Percentiles rank a stretch among this genome's conserved stretches.
These are phyloP conservation scores for Drosophila koepferae DNA, from an alignment of 2,888 invertebrate species.

Conservation along the genomic window DNA sequence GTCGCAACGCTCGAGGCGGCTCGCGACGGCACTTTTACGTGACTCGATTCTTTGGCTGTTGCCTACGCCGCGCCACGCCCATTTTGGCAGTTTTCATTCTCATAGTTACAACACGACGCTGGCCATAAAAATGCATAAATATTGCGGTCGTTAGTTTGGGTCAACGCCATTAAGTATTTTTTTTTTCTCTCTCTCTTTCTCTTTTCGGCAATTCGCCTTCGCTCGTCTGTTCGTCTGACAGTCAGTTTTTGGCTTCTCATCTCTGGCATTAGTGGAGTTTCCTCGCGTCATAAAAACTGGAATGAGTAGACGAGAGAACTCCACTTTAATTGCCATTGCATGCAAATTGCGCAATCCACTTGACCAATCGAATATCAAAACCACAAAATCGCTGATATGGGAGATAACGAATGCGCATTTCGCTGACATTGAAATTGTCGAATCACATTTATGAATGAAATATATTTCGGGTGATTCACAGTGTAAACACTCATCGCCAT, in stretches of 20 bases:
- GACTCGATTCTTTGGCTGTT: slow-evolving; percentile 9
- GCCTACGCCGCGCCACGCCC: slow-evolving; percentile 18
- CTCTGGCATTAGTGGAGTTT: slow-evolving; percentile 52
- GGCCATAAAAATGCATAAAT: slow-evolving; percentile 54
- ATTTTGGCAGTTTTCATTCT: slow-evolving; percentile 24
- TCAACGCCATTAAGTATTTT: slow-evolving; percentile 37
- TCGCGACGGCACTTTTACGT: slow-evolving; percentile 3
- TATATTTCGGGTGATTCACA: slow-evolving; percentile 29
- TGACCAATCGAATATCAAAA: background rate
- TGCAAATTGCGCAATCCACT: slow-evolving; percentile 47
- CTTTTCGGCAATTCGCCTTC: slow-evolving; percentile 28
- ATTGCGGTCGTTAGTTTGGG: slow-evolving; percentile 55
- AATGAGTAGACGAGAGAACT: background rate
- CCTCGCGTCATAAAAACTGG: background rate
- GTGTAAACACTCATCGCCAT: slow-evolving; percentile 24
- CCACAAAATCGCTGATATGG: slow-evolving; percentile 9
- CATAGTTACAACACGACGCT: slow-evolving; percentile 27
- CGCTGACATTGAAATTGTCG: slow-evolving; percentile 36
- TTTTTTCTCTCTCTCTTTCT: background rate
- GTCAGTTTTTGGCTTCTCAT: slow-evolving; percentile 5
- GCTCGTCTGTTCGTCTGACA: slow-evolving; percentile 4
- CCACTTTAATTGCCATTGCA: slow-evolving; percentile 50
- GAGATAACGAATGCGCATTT: slow-evolving; percentile 11
- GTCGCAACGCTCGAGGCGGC: background rate
- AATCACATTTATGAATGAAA: slow-evolving; percentile 37